Evolutionary conservation across 2,113 vertebrate genomes (phyloP).

Genomic region (Scatophagus argus): DNA sequence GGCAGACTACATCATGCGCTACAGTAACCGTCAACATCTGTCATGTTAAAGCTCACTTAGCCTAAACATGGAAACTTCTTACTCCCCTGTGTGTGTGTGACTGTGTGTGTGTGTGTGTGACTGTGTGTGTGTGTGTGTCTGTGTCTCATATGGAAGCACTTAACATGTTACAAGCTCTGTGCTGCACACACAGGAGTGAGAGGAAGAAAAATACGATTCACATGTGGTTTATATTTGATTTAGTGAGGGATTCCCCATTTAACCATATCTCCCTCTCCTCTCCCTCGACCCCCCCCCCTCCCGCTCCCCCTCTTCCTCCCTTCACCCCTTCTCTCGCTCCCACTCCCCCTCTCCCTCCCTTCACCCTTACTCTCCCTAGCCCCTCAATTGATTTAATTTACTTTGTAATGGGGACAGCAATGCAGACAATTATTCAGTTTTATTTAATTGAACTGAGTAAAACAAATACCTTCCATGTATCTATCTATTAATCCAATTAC

Average conservation of each 20-base stretch:
- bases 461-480: background rate
- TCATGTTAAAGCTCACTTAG: constrained; percentile 71
- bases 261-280: background rate
- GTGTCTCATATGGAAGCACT: constrained; percentile 59
- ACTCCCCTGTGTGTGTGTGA: constrained; percentile 43
- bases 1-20: constrained; percentile 46
- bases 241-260: constrained; percentile 59
- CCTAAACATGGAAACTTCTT: constrained; percentile 78
- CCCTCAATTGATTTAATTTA: constrained; percentile 27
- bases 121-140: constrained; percentile 11
- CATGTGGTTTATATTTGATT: constrained; percentile 64
- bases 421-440: constrained; percentile 31
- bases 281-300: background rate
- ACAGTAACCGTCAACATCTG: constrained; percentile 74
- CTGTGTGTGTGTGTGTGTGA: constrained; percentile 25
- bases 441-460: background rate
- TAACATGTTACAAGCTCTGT: constrained; percentile 33
- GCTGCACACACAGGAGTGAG: background rate
- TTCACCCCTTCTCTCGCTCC: too few species aligned
- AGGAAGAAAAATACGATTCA: background rate
- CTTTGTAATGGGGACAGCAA: background rate
- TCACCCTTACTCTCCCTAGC: too few species aligned
- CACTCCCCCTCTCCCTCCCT: background rate
- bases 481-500: background rate
- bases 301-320: background rate